Percentiles rank a stretch among this genome's conserved stretches.
These are phyloP conservation scores for Catotricha subobsoleta DNA, from an alignment of 2,888 invertebrate genomes.

Conservation along the genomic window DNA sequence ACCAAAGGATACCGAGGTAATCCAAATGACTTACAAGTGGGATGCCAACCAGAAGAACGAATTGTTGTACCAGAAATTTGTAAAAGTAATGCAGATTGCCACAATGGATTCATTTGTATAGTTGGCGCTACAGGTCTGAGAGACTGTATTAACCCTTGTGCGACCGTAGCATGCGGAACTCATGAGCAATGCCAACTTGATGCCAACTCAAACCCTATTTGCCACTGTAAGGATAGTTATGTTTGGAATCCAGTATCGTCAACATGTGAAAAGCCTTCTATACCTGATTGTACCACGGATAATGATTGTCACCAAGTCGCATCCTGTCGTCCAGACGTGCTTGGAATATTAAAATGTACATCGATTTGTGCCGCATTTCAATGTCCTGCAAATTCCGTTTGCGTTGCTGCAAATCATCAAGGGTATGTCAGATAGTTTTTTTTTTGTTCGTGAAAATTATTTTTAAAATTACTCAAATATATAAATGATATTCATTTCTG, in stretches of 20 bases:
- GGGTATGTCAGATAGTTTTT: conserved; percentile 24
- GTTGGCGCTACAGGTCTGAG: conserved; percentile 41
- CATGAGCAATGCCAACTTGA: conserved; percentile 64
- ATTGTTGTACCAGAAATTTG: conserved; percentile 39
- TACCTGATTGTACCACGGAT: conserved; percentile 60
- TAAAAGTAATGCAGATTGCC: conserved; percentile 51
- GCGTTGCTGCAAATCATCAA: conserved; percentile 51
- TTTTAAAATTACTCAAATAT: too few relatives aligned
- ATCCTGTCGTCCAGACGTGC: conserved; percentile 64
- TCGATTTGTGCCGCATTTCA: conserved; percentile 63
- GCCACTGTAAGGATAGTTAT: conserved; percentile 60
- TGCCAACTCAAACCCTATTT: conserved; percentile 47
- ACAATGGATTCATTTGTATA: conserved; percentile 49
- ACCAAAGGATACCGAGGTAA: conserved; percentile 65
- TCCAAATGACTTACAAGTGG: conserved; percentile 58
- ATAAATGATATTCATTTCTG: too few relatives aligned
- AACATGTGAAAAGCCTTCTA: conserved; percentile 67
- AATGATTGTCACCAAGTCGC: conserved; percentile 49
- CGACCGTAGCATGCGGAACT: conserved; percentile 60
- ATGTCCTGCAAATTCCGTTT: conserved; percentile 68
- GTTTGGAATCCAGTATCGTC: conserved; percentile 72
- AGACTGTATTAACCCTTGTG: conserved; percentile 61
- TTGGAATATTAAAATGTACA: conserved; percentile 69
- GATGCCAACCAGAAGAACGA: conserved; percentile 56
- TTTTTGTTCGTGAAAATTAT: not conserved